Conservation (phyloP, 2,113 vertebrate species). For the Siniperca knerii region DNA sequence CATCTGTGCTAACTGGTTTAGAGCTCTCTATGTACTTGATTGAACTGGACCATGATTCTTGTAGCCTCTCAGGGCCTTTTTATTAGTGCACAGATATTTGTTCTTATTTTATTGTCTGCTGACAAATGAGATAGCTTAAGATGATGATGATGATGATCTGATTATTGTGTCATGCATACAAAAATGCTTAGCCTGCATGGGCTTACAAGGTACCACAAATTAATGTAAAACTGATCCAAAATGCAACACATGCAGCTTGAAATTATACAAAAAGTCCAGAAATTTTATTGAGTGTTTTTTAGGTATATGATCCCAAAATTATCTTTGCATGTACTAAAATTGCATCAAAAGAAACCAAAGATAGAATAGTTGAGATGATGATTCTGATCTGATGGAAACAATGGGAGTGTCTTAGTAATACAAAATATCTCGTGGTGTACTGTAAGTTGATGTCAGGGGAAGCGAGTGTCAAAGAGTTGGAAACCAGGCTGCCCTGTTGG, state of each 20-base stretch:
- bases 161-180: neutral
- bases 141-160: neutral
- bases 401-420: neutral
- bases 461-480: neutral
- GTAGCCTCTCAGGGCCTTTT: neutral
- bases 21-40: neutral
- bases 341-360: neutral
- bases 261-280: neutral
- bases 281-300: neutral
- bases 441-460: neutral
- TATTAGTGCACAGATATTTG: neutral
- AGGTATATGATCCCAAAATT: neutral
- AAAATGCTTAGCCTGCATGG: neutral
- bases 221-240: neutral
- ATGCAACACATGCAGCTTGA: neutral
- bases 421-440: neutral
- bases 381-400: neutral
- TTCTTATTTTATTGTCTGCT: neutral
- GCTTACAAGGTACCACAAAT: neutral
- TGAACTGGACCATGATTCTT: neutral
- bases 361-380: neutral
- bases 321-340: neutral
- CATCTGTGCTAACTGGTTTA: neutral
- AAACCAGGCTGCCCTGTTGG: slow-evolving; percentile 14
- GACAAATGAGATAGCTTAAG: neutral